Evolutionary conservation across 2,888 invertebrate species (phyloP).

Genomic region (Liodrosophila aerea): DNA sequence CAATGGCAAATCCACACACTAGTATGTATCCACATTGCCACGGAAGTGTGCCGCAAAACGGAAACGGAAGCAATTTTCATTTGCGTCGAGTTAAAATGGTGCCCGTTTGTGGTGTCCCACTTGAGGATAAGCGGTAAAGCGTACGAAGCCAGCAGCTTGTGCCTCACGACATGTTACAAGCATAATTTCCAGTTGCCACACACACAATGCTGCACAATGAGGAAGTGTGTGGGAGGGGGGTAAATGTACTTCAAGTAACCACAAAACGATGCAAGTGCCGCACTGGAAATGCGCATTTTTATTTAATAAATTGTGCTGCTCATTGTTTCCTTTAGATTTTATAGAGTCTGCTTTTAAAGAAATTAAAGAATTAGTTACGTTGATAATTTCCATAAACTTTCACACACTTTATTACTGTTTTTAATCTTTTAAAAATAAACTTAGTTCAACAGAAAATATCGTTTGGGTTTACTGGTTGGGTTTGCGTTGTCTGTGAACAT

Average conservation of each 20-base stretch:
- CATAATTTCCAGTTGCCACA: conserved; percentile 58
- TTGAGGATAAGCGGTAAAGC: neutral
- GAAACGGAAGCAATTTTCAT: conserved; percentile 79
- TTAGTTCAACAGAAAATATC: conserved; percentile 34
- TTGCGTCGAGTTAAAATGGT: conserved; percentile 66
- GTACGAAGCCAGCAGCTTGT: conserved; percentile 15
- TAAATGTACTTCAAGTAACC: conserved; percentile 39
- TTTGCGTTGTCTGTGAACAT: conserved; percentile 33
- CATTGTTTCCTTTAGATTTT: too few relatives aligned
- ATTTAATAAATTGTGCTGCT: conserved; percentile 58
- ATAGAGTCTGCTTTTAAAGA: too few relatives aligned
- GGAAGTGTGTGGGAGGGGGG: conserved; percentile 10
- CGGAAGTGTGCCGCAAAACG: conserved; percentile 63
- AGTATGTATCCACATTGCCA: conserved; percentile 42
- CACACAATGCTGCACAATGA: conserved; percentile 41
- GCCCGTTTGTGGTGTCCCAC: conserved; percentile 51
- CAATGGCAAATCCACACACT: conserved; percentile 59
- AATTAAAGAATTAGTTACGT: conserved; percentile 18
- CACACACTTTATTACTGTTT: conserved; percentile 69
- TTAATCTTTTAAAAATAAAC: conserved; percentile 46
- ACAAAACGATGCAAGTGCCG: conserved; percentile 65
- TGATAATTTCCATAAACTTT: conserved; percentile 61
- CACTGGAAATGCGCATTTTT: conserved; percentile 59
- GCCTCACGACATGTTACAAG: conserved; percentile 59
- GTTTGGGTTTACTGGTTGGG: conserved; percentile 49